phyloP scores from a whole-genome alignment of 2,797 vertebrate genomes.

The Enteromius fasciolatus region DNA sequence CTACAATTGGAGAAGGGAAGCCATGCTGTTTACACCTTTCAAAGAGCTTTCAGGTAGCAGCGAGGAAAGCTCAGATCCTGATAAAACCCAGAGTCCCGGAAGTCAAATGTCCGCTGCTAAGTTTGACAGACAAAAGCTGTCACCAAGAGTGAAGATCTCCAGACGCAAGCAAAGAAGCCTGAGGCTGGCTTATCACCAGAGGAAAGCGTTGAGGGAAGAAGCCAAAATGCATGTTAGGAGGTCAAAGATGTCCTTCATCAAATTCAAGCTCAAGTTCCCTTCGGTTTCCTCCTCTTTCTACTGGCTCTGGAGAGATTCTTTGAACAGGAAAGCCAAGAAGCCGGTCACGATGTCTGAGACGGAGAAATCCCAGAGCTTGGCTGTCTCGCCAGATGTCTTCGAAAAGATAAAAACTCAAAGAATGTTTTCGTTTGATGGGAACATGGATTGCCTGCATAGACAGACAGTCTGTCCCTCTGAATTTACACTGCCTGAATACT shows the following conservation, averaged over 20 bases:
- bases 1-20: slow-evolving; percentile 97
- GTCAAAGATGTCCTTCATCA: slow-evolving; percentile 83
- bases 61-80: slow-evolving; percentile 72
- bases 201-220: slow-evolving; percentile 81
- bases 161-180: slow-evolving; percentile 68
- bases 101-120: slow-evolving; percentile 52
- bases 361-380: slow-evolving; percentile 24
- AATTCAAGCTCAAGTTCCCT: slow-evolving; percentile 89
- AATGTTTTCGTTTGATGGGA: slow-evolving; percentile 54
- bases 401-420: slow-evolving; percentile 32
- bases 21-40: slow-evolving; percentile 77
- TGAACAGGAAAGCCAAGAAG: slow-evolving; percentile 53
- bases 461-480: slow-evolving; percentile 48
- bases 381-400: neutral
- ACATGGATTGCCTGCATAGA: slow-evolving; percentile 42
- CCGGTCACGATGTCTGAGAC: slow-evolving; percentile 32
- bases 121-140: slow-evolving; percentile 31
- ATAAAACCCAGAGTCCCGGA: slow-evolving; percentile 73
- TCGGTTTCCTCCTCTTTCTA: slow-evolving; percentile 85
- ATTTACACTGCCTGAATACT: slow-evolving; percentile 61
- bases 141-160: slow-evolving; percentile 63
- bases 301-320: slow-evolving; percentile 86
- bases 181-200: slow-evolving; percentile 75
- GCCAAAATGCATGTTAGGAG: slow-evolving; percentile 83
- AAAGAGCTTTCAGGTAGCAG: slow-evolving; percentile 72